Evolutionary conservation across 2,888 invertebrate species (phyloP).

Genomic region (Halocaridina rubra): DNA sequence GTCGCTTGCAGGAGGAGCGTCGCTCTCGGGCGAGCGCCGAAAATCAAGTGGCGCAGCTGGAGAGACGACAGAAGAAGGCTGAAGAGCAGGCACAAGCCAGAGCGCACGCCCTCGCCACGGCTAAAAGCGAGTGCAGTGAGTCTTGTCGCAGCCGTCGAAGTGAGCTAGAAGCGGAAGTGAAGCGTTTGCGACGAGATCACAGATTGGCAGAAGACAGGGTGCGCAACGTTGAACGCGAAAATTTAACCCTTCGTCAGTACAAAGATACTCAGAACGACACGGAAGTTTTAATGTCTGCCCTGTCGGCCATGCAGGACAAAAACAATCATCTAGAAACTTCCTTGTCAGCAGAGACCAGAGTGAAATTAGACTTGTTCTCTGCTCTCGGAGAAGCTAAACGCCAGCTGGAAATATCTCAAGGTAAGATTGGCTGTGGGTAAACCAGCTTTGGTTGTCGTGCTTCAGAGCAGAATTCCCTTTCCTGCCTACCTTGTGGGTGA

Average conservation of each 20-base stretch:
- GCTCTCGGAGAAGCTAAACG: conserved; percentile 95
- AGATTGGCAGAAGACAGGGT: conserved; percentile 77
- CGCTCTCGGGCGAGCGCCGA: conserved; percentile 81
- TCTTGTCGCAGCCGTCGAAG: conserved; percentile 75
- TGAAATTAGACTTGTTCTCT: conserved; percentile 97
- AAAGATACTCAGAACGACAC: conserved; percentile 73
- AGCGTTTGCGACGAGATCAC: conserved; percentile 75
- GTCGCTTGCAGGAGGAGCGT: conserved; percentile 86
- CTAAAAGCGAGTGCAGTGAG: conserved; percentile 75
- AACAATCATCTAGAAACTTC: conserved; percentile 92
- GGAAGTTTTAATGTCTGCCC: conserved; percentile 82
- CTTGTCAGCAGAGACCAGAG: conserved; percentile 94
- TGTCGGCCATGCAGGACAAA: conserved; percentile 88
- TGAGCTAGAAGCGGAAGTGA: conserved; percentile 77
- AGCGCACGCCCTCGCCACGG: conserved; percentile 56
- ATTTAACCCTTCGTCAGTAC: conserved; percentile 57
- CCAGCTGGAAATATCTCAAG: conserved; percentile 86
- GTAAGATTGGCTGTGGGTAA: conserved; percentile 72
- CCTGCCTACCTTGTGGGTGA: too few species aligned
- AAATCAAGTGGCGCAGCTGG: conserved; percentile 77
- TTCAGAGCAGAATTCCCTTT: too few species aligned
- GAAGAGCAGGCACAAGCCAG: conserved; percentile 62
- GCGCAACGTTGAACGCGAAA: conserved; percentile 73
- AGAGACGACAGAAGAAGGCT: conserved; percentile 70
- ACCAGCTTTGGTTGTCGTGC: neutral